Evolutionary conservation across 2,888 invertebrate species (phyloP), one percentile per base, ranked within the genome.

Genomic region (Notodonta ziczac): DNA sequence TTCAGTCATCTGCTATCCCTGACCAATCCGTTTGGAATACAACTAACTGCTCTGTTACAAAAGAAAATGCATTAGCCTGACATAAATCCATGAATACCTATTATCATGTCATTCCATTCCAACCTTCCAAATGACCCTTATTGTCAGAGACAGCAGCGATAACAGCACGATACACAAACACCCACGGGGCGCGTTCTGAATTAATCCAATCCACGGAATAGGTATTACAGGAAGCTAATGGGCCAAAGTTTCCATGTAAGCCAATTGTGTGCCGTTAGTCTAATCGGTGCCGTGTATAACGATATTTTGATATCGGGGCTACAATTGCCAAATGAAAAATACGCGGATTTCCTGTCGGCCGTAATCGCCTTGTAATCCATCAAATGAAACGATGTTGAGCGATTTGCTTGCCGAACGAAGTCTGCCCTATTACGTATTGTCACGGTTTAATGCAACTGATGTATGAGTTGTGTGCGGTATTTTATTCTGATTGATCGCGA

Each of bases 251-350:
- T 88, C 77, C 85, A 90, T 89, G 90, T 89, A 91, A 91, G 86
- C 90, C 90, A 90, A 90, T 91, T 89, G 88, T 90, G 81, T 85
- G 83, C 81, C 78, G 84, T 83, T 91, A 91, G 91, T 92, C 92
- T 92, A 89, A 93, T 92, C 92, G 89, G 82, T 83, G 84, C 82
- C 85, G 84, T 91, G 91, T 92, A 86, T 82, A 84, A 84, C 88
- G 85, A 86, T 89, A 87, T 89, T 90, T 87, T 88, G 86, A 90
- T 89, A 89, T 83, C 84, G 83, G 52, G 59, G 58, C 59, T 56
- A 88, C 91, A 87, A 90, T 91, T 91, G 91, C 88, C 90, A 87
- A 91, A 92, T 91, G 89, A 91, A 92, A 92, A 91, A 92, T 88
- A 88, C 87, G 90, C 85, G 86, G 89, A 89, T 90, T 91, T 91